These are phyloP conservation scores for Anthoscopus minutus DNA, from an alignment of 2,113 vertebrate species.

Conservation along the genomic window DNA sequence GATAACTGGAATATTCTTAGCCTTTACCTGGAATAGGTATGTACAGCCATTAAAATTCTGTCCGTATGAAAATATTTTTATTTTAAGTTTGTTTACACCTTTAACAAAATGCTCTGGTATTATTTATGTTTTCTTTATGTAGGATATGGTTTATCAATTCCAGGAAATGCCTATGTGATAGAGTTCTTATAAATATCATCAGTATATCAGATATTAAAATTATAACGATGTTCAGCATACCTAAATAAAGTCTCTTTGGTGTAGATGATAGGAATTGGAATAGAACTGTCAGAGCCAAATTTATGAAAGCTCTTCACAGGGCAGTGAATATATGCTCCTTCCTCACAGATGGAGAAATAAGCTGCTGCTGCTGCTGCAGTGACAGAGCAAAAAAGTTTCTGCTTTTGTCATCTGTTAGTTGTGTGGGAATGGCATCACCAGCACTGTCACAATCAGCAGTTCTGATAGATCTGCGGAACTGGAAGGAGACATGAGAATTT, in stretches of 20 bases:
- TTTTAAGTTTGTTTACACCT: not conserved
- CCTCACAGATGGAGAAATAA: not conserved
- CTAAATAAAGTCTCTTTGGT: slow-evolving; percentile 45
- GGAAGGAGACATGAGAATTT: not conserved
- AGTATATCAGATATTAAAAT: slow-evolving; percentile 19
- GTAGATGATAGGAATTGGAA: slow-evolving; percentile 35
- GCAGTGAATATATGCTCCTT: not conserved
- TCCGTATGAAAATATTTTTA: not conserved
- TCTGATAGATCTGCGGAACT: not conserved
- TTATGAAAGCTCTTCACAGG: slow-evolving; percentile 37
- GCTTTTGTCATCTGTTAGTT: slow-evolving; percentile 22
- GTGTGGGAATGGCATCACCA: not conserved
- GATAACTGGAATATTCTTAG: not conserved
- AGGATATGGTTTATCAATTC: not conserved
- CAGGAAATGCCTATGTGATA: not conserved
- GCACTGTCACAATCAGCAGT: not conserved
- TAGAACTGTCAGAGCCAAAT: slow-evolving; percentile 28
- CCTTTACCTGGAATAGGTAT: not conserved
- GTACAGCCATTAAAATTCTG: not conserved
- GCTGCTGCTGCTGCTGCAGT: not conserved
- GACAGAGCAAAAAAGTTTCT: slow-evolving; percentile 8
- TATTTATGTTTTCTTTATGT: slow-evolving; percentile 5
- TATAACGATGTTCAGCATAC: not conserved
- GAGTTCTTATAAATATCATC: not conserved
- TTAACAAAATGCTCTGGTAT: not conserved